Evolutionary conservation across 2,113 vertebrate species (phyloP), one percentile per base, ranked within the genome.

Genomic region (Stigmatopora nigra): DNA sequence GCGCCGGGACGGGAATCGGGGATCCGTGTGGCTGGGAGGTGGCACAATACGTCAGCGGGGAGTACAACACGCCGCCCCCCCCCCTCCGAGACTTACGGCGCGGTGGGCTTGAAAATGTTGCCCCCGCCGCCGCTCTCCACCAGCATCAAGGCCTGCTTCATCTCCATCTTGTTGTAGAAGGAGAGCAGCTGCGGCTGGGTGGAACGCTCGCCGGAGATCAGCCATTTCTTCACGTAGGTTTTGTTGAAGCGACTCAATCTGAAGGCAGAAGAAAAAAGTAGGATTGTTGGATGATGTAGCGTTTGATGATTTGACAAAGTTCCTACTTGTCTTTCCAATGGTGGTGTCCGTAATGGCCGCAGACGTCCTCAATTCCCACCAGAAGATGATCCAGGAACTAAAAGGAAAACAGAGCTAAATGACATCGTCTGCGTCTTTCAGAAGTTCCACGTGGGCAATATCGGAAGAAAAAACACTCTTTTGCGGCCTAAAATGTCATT

Each of bases 91-190:
- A 91, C 90, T 5, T 93, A 90, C 2, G 78, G 71, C 63, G 91
- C 87, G 19, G 91, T 92, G 80, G 93, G 91, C 85, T 92, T 94
- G 90, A 91, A 64, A 17, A 48, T 87, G 25, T 93, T 61, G 68
- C 5, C 86, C 22, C 93, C 63, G 69, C 92, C 92, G 0, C 94
- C 93, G 0, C 93, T 93, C 78, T 95, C 93, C 85, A 95, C 92
- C 85, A 94, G 84, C 90, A 94, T 93, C 0, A 99, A 93, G 0
- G 95, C 96, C 78, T 98, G 93, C 70, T 94, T 96, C 92, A 95
- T 92, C 90, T 98, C 96, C 94, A 99, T 91, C 90, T 97, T 98
- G 84, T 98, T 94, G 82, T 97, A 99, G 90, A 99, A 98, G 58
- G 96, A 94, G 7, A 99, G 92, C 72, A 98, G 93, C 88, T 97